Conservation (phyloP, 2,888 invertebrate genomes). For the Aspidapion aeneum region DNA sequence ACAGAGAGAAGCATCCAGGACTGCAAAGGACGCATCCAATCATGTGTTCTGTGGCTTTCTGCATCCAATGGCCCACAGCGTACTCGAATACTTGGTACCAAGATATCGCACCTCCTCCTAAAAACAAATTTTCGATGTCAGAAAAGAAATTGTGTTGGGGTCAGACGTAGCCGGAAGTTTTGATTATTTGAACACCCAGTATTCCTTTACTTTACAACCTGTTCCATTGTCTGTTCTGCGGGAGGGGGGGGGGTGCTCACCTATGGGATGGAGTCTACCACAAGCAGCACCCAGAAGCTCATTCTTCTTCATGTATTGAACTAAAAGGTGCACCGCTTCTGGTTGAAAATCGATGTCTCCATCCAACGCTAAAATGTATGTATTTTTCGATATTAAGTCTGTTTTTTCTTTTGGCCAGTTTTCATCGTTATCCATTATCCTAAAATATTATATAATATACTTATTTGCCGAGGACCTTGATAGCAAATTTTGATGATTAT, state of each 20-base stretch:
- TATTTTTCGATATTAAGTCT: conserved; percentile 68
- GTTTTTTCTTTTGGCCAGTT: conserved; percentile 46
- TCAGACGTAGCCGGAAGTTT: too few relatives aligned
- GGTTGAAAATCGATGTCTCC: conserved; percentile 90
- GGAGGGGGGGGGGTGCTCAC: too few relatives aligned
- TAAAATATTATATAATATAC: too few relatives aligned
- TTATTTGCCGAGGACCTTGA: too few relatives aligned
- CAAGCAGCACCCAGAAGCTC: conserved; percentile 77
- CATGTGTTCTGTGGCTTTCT: conserved; percentile 88
- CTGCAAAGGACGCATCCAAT: conserved; percentile 88
- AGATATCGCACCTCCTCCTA: conserved; percentile 56
- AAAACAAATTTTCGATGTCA: too few relatives aligned
- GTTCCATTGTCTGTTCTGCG: too few relatives aligned
- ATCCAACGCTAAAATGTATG: conserved; percentile 78
- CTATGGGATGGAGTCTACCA: conserved; percentile 83
- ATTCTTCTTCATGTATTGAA: conserved; percentile 85
- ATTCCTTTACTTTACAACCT: too few relatives aligned
- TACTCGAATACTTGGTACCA: conserved; percentile 74
- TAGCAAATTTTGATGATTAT: too few relatives aligned
- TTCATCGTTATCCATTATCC: conserved; percentile 40
- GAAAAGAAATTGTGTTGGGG: too few relatives aligned
- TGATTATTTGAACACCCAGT: too few relatives aligned
- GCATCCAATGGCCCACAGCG: conserved; percentile 90
- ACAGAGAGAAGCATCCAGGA: conserved; percentile 90
- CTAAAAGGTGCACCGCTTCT: conserved; percentile 69